A percentile compares a stretch with the other conserved stretches of the same genome.
Conservation (phyloP, 1,140 invertebrate species). For the Nilaparvata lugens region DNA sequence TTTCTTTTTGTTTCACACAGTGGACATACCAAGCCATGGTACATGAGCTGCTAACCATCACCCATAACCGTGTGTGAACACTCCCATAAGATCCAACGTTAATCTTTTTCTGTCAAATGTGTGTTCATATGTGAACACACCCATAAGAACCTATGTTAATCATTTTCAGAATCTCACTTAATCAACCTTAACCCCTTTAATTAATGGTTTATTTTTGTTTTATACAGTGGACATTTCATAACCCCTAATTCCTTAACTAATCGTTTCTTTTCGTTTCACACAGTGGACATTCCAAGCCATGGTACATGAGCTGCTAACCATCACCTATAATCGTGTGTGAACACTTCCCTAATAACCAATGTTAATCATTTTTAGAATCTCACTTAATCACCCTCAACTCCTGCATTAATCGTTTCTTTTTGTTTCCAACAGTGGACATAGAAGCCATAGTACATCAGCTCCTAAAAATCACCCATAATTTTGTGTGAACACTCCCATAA, state of each 20-base stretch:
- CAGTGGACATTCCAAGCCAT: slow-evolving; percentile 99
- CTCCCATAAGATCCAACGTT: too few species aligned
- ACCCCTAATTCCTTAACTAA: too few species aligned
- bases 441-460: slow-evolving; percentile 99
- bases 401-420: slow-evolving; percentile 8
- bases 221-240: slow-evolving; percentile 97
- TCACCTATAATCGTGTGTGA: slow-evolving; percentile 93
- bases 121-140: too few species aligned
- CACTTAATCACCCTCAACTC: too few species aligned
- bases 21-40: slow-evolving; percentile 99
- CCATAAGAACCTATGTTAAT: too few species aligned
- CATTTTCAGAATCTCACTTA: too few species aligned
- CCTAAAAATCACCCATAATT: slow-evolving; percentile 90
- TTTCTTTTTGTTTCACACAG: slow-evolving; percentile 35
- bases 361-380: too few species aligned
- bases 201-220: too few species aligned
- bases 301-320: slow-evolving; percentile 94
- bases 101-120: too few species aligned
- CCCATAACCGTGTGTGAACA: slow-evolving; percentile 93
- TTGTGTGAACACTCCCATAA: too few species aligned
- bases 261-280: slow-evolving; percentile 1
- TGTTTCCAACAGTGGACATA: slow-evolving; percentile 83
- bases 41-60: slow-evolving; percentile 92
- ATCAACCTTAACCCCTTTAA: too few species aligned
- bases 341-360: too few species aligned